Percentiles rank a stretch among this genome's conserved stretches.
phyloP scores from a whole-genome alignment of 1,140 invertebrate species.

The Drosophila pectinifera region DNA sequence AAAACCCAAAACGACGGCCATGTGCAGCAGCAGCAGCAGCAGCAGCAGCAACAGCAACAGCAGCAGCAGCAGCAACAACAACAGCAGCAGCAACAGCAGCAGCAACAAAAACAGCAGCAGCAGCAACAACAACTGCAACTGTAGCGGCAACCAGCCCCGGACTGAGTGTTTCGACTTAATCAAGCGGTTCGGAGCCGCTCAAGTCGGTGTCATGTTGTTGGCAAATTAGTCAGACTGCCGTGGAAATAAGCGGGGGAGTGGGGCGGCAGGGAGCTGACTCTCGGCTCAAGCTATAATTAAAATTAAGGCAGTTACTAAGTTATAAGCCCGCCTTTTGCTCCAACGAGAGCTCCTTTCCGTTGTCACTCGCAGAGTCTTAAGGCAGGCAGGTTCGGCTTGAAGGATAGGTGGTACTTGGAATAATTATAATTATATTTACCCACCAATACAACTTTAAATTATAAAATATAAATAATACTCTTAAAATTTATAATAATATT shows the following conservation, averaged over 20 bases:
- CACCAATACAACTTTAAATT: neutral
- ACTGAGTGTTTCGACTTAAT: conserved; percentile 75
- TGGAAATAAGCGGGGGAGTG: conserved; percentile 11
- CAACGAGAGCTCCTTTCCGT: conserved; percentile 13
- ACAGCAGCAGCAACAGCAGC: conserved; percentile 20
- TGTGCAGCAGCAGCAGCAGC: conserved; percentile 24
- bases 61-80: conserved; percentile 25
- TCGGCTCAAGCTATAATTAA: conserved; percentile 68
- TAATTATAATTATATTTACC: neutral
- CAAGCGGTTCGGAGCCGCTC: conserved; percentile 56
- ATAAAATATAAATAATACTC: neutral
- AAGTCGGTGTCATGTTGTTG: conserved; percentile 73
- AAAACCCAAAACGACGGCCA: conserved; percentile 60
- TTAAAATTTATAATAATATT: no score
- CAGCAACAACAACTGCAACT: conserved; percentile 27
- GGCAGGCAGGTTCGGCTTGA: neutral
- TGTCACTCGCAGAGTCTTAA: conserved; percentile 31
- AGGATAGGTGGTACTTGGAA: neutral
- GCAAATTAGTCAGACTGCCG: conserved; percentile 72
- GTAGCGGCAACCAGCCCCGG: conserved; percentile 19
- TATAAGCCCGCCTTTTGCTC: conserved; percentile 43
- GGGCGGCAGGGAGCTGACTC: neutral
- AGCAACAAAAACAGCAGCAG: conserved; percentile 8
- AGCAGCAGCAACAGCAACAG: conserved; percentile 5
- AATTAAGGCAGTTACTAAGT: conserved; percentile 78